phyloP scores from a whole-genome alignment of 2,113 vertebrate genomes.

The Leucopsar rothschildi region DNA sequence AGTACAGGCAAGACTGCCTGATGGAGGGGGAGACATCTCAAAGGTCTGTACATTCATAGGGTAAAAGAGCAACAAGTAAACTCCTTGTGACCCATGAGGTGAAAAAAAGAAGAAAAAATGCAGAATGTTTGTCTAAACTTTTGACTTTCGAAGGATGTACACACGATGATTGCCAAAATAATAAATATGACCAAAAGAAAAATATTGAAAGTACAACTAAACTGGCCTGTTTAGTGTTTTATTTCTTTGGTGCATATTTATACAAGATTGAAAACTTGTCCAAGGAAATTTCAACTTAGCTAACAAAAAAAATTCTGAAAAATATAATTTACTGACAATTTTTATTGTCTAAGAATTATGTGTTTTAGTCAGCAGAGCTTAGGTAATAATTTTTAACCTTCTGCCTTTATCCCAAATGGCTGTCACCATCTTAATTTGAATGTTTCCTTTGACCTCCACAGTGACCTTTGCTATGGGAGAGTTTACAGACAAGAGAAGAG shows the following conservation, averaged over 20 bases:
- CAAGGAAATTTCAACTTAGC: background rate
- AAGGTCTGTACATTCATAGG: background rate
- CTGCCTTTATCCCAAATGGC: background rate
- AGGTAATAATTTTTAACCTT: background rate
- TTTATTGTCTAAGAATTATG: background rate
- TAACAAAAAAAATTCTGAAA: background rate
- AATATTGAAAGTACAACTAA: background rate
- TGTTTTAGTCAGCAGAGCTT: background rate
- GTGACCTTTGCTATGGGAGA: background rate
- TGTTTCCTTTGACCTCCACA: background rate
- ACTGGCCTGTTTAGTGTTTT: background rate
- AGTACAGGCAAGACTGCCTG: background rate
- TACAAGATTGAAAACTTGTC: background rate
- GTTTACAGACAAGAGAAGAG: background rate
- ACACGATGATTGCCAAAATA: background rate
- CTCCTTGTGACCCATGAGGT: background rate
- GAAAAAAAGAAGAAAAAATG: background rate
- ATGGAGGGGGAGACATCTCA: background rate
- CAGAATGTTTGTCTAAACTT: background rate
- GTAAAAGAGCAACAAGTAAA: background rate
- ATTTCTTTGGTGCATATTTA: background rate
- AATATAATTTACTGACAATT: background rate
- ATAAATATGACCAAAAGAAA: background rate
- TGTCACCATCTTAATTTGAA: background rate
- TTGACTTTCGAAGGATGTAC: background rate